Evolutionary conservation across 2,797 vertebrate genomes (phyloP).

Genomic region (Vultur gryphus): DNA sequence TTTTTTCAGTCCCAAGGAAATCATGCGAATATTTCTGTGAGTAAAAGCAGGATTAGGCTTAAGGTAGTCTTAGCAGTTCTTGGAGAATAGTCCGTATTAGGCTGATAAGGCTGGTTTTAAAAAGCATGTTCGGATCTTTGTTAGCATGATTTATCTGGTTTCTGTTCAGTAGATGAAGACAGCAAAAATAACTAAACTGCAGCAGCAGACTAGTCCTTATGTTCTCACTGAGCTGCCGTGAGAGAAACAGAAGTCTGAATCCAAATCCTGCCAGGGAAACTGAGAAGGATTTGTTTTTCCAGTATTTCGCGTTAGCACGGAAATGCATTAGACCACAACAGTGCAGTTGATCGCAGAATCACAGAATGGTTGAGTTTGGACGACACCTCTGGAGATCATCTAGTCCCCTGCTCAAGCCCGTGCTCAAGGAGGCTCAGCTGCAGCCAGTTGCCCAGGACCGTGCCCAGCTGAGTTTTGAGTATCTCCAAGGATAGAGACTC

Average conservation of each 20-base stretch:
- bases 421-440: background rate
- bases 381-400: background rate
- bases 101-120: background rate
- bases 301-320: background rate
- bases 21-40: background rate
- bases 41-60: slow-evolving; percentile 24
- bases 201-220: background rate
- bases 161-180: background rate
- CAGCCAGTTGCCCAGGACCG: background rate
- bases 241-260: background rate
- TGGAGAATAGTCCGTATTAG: background rate
- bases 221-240: background rate
- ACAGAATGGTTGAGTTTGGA: background rate
- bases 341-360: background rate
- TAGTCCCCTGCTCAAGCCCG: background rate
- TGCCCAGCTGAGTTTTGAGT: background rate
- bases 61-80: slow-evolving; percentile 1
- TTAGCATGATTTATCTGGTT: background rate
- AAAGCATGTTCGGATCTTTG: background rate
- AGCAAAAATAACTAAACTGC: background rate
- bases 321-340: background rate
- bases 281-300: background rate
- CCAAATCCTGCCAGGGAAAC: background rate
- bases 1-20: slow-evolving; percentile 5
- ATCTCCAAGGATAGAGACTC: background rate